A percentile compares a stretch with the other conserved stretches of the same genome.
phyloP scores from a whole-genome alignment of 2,888 invertebrate species.

The Drosophila falleni region DNA sequence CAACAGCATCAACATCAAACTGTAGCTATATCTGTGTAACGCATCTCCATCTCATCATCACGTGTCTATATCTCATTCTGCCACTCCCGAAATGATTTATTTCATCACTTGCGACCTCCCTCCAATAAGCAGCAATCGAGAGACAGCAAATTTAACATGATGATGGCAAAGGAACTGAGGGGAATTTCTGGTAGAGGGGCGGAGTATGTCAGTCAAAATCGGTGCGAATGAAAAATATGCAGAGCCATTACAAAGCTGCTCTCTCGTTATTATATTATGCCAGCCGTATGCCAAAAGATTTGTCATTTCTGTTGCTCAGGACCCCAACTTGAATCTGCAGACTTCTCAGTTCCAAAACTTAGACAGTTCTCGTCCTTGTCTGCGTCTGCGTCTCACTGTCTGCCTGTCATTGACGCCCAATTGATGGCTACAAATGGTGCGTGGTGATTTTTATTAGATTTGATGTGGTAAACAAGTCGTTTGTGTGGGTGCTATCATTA shows the following conservation, averaged over 20 bases:
- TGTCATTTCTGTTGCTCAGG: slow-evolving; percentile 33
- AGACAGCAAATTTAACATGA: slow-evolving; percentile 11
- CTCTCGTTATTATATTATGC: slow-evolving; percentile 47
- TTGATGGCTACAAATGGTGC: slow-evolving; percentile 67
- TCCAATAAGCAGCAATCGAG: slow-evolving; percentile 17
- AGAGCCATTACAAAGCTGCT: slow-evolving; percentile 43
- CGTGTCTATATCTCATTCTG: slow-evolving; percentile 58
- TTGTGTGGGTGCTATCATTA: slow-evolving; percentile 13
- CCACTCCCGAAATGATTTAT: slow-evolving; percentile 80
- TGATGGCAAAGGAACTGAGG: neutral
- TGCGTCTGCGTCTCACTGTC: slow-evolving; percentile 11
- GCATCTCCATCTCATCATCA: slow-evolving; percentile 66
- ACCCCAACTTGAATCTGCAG: neutral
- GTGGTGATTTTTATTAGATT: slow-evolving; percentile 69
- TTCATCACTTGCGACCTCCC: slow-evolving; percentile 75
- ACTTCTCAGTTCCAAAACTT: neutral
- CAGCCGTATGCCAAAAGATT: slow-evolving; percentile 46
- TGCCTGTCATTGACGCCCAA: slow-evolving; percentile 51
- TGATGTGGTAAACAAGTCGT: slow-evolving; percentile 57
- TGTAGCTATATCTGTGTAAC: slow-evolving; percentile 32
- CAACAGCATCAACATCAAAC: slow-evolving; percentile 16
- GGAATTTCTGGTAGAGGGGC: neutral
- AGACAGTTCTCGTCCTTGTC: slow-evolving; percentile 1
- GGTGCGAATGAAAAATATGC: slow-evolving; percentile 39
- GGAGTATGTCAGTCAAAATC: slow-evolving; percentile 44